These are phyloP conservation scores for Notiomystis cincta DNA, from an alignment of 2,113 vertebrate genomes.

Conservation along the genomic window DNA sequence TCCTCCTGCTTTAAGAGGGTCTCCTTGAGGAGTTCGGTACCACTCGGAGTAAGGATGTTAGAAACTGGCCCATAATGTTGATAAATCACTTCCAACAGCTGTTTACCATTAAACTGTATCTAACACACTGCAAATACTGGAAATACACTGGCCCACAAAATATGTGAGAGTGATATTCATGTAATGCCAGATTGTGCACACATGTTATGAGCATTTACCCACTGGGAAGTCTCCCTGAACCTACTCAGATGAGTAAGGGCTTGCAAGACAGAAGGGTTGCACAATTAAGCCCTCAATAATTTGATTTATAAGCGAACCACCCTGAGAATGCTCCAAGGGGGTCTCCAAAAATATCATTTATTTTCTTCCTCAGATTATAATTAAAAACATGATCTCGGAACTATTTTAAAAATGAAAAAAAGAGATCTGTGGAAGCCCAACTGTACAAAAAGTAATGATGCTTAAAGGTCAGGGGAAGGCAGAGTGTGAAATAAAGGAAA, in stretches of 20 bases:
- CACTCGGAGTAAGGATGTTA: not conserved
- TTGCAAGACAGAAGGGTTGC: slow-evolving; percentile 49
- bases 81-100: slow-evolving; percentile 48
- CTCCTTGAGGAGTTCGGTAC: not conserved
- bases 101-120: slow-evolving; percentile 54
- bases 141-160: slow-evolving; percentile 41
- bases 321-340: slow-evolving; percentile 49
- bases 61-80: not conserved
- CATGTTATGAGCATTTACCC: slow-evolving; percentile 37
- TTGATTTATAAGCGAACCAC: slow-evolving; percentile 61
- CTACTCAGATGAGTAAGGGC: slow-evolving; percentile 46
- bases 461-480: not conserved
- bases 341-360: slow-evolving; percentile 46
- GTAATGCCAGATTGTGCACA: slow-evolving; percentile 54
- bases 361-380: slow-evolving; percentile 40
- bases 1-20: not conserved
- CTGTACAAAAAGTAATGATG: not conserved
- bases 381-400: slow-evolving; percentile 30
- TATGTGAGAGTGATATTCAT: slow-evolving; percentile 43
- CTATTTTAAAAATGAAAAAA: not conserved
- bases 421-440: not conserved
- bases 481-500: not conserved
- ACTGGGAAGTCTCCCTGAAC: slow-evolving; percentile 40
- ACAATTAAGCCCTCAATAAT: slow-evolving; percentile 57
- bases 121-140: slow-evolving; percentile 46